Evolutionary conservation across 2,888 invertebrate species (phyloP), one percentile per base, ranked within the genome.

Genomic region (Philhelius pedissequus): DNA sequence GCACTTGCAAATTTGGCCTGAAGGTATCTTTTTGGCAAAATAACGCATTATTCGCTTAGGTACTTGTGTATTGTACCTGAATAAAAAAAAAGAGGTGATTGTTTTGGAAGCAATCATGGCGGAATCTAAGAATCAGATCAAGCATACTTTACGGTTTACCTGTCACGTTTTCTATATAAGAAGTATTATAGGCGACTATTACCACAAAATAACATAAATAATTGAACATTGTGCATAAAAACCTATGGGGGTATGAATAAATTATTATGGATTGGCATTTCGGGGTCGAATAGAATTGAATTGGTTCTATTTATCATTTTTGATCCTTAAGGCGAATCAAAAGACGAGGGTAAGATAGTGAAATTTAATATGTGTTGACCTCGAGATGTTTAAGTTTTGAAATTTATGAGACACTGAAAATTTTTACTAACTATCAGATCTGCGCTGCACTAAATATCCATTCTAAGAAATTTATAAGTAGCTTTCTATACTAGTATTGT

Each of bases 1-100:
- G n/a, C n/a, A 77, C 70, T 77, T 48, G 69, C 40, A 30, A 73
- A 54, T 54, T 18, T 64, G 45, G 71, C 73, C 62, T 35, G 25
- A 25, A 56, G 74, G 38, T 25, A 40, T 69, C 3, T 40, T 43
- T 43, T 58, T n/a, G 30, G 18, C 20, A 18, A 9, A 43, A 45
- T 4, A 20, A 22, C 48, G 64, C 48, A 64, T 18, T 2, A 15
- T 4, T 22, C 4, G 25, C 25, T 18, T 18, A 18, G n/a, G n/a
- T n/a, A n/a, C n/a, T 43, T 30, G 32, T 43, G 18, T 9, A 22
- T 11, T 40, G n/a, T n/a, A n/a, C n/a, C n/a, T n/a, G n/a, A n/a
- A n/a, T n/a, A n/a, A n/a, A n/a, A n/a, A n/a, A n/a, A 11, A 15
- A 43, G 30, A 18, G 27, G 62, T 18, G 25, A 43, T 62, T 62